Evolutionary conservation across 2,888 invertebrate species (phyloP), one percentile per base, ranked within the genome.

Genomic region (Epinotia demarniana): DNA sequence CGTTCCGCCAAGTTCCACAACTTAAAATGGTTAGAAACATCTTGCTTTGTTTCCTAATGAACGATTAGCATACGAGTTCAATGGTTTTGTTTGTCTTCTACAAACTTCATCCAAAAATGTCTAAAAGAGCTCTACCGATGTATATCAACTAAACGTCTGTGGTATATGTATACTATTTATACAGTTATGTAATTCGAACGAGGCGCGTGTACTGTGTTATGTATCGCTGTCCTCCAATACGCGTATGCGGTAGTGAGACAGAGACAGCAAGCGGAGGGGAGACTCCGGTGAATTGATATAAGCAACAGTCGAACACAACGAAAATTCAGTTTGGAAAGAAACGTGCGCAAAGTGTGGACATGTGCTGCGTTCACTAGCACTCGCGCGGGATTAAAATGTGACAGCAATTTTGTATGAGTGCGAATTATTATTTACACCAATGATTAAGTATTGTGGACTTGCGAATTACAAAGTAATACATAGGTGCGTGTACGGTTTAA

Each of bases 281-380:
- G 87, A 80, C 85, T 82, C 85, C 85, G 80, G 81, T 87, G 91
- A 92, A 90, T 90, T 94, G 91, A 93, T 94, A 94, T 92, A 94
- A 94, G 90, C 93, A 90, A 93, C 92, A 88, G 91, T 90, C 89
- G 89, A 87, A 88, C 90, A 86, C 87, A 83, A 86, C 89, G 85
- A 90, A 91, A 92, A 91, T 89, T 93, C 91, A 94, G 93, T 94
- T 90, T 84, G 89, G 81, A 87, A 87, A 86, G 87, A 87, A 89
- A 86, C 88, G 79, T 84, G 84, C 86, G 88, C 81, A 86, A 80
- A 84, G 86, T 79, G 84, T 84, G 79, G 85, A 86, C 84, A 83
- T 80, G 83, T 84, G 85, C 82, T 79, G 80, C 75, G 71, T 79
- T 84, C 79, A 81, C 81, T 79, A 80, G 83, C 81, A 82, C 80